Evolutionary conservation across 2,797 vertebrate species (phyloP).

Genomic region (Microtus agrestis): DNA sequence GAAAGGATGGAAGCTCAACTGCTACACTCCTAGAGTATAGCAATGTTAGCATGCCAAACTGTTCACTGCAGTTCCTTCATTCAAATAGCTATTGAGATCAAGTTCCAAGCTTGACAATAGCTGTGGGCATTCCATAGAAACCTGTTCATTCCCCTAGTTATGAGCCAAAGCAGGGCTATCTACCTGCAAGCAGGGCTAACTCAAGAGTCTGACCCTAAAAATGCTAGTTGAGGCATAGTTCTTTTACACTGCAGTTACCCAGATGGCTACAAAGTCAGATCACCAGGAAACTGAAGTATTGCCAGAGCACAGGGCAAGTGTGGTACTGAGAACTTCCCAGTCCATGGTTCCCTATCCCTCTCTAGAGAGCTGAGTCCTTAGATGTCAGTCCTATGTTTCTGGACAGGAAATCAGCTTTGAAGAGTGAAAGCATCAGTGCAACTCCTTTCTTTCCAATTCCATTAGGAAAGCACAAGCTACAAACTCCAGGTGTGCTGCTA

Average conservation of each 20-base stretch:
- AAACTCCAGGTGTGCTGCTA: neutral
- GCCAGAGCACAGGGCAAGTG: neutral
- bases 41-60: neutral
- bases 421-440: neutral
- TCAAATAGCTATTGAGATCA: conserved; percentile 43
- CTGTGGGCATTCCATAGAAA: conserved; percentile 35
- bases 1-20: neutral
- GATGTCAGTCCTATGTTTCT: conserved; percentile 28
- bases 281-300: conserved; percentile 37
- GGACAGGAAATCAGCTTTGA: neutral
- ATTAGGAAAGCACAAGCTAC: conserved; percentile 39
- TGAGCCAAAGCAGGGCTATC: conserved; percentile 4
- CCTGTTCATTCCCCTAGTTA: conserved; percentile 20
- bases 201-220: neutral
- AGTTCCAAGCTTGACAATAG: conserved; percentile 26
- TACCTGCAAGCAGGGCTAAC: conserved; percentile 30
- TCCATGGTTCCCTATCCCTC: neutral
- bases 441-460: conserved; percentile 20
- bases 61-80: neutral
- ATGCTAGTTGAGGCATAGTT: neutral
- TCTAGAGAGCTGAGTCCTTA: neutral
- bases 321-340: neutral
- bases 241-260: neutral
- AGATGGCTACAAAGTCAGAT: conserved; percentile 34
- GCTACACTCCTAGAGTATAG: neutral